Evolutionary conservation across 1,140 invertebrate genomes (phyloP).

Genomic region (Chionoecetes opilio): DNA sequence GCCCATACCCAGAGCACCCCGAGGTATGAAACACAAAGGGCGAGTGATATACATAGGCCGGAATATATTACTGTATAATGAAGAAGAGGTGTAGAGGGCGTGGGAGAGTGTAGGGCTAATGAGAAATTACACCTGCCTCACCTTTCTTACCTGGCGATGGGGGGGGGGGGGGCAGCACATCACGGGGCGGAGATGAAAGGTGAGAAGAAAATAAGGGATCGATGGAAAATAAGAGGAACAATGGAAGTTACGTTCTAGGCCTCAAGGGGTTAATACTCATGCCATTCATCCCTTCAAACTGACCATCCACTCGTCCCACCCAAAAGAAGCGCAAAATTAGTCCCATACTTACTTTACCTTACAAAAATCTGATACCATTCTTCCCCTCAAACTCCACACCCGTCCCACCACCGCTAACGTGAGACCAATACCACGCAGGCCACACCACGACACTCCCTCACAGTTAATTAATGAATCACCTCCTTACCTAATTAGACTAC

Average conservation of each 20-base stretch:
- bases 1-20: neutral
- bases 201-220: neutral
- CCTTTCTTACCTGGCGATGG: slow-evolving; percentile 45
- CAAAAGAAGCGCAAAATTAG: neutral
- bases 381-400: neutral
- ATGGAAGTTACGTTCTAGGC: neutral
- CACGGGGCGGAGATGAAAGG: neutral
- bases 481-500: slow-evolving; percentile 34
- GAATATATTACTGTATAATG: slow-evolving; percentile 60
- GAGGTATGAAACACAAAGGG: neutral
- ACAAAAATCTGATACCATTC: neutral
- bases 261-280: too few relatives aligned
- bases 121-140: slow-evolving; percentile 55
- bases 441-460: slow-evolving; percentile 15
- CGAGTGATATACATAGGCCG: slow-evolving; percentile 46
- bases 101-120: slow-evolving; percentile 57
- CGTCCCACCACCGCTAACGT: neutral
- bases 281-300: too few relatives aligned
- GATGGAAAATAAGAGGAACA: neutral
- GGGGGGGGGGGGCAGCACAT: neutral
- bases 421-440: slow-evolving; percentile 2
- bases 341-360: neutral
- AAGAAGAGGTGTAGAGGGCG: slow-evolving; percentile 46
- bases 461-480: slow-evolving; percentile 55
- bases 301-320: too few relatives aligned